These are phyloP conservation scores for Torymus auratus DNA, from an alignment of 2,888 invertebrate genomes.

Conservation along the genomic window DNA sequence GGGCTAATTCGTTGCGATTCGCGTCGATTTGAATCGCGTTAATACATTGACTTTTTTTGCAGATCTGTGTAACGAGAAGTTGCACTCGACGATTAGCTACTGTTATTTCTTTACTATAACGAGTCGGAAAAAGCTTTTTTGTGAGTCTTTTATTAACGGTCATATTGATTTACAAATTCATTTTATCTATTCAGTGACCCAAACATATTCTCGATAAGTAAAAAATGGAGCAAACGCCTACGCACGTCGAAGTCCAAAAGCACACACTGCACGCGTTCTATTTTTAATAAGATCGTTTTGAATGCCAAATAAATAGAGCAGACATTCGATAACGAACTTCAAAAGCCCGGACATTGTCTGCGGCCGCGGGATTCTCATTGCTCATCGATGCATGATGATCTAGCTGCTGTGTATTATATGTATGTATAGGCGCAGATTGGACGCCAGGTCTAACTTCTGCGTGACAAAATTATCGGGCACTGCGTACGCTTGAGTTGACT, in stretches of 20 bases:
- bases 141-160: too few species aligned
- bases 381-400: conserved; percentile 20
- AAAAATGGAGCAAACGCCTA: too few species aligned
- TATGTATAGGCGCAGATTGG: neutral
- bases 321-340: conserved; percentile 21
- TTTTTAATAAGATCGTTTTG: conserved; percentile 8
- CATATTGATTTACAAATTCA: too few species aligned
- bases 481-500: neutral
- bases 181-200: too few species aligned
- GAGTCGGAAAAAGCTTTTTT: too few species aligned
- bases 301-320: conserved; percentile 35
- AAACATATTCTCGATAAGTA: too few species aligned
- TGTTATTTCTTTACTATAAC: too few species aligned
- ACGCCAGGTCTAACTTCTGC: neutral
- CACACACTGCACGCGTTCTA: neutral
- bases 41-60: neutral
- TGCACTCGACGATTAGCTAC: too few species aligned
- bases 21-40: conserved; percentile 16
- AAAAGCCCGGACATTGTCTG: neutral
- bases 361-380: conserved; percentile 13
- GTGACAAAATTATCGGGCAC: neutral
- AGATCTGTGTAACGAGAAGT: too few species aligned
- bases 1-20: conserved; percentile 21
- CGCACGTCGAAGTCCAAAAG: too few species aligned
- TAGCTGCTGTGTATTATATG: neutral